phyloP scores from a whole-genome alignment of 2,113 vertebrate genomes.

The Pseudorhombus dupliciocellatus region DNA sequence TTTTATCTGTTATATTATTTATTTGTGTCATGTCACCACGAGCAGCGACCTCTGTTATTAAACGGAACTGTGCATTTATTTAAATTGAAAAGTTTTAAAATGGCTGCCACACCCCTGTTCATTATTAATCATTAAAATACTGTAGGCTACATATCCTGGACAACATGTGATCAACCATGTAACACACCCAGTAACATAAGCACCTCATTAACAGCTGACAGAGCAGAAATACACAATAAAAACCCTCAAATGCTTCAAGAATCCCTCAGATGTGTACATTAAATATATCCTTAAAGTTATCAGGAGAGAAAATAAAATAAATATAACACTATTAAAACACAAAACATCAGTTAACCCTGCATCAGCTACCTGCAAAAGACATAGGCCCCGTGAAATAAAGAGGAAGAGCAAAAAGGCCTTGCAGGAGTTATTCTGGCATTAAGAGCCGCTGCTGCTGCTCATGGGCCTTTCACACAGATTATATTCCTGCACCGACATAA shows the following conservation, averaged over 20 bases:
- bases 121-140: background rate
- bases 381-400: slow-evolving; percentile 1
- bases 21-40: background rate
- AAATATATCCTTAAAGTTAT: too few species aligned
- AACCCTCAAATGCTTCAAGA: background rate
- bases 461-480: background rate
- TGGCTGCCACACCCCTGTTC: background rate
- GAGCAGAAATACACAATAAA: background rate
- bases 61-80: background rate
- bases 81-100: background rate
- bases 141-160: too few species aligned
- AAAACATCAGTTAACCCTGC: too few species aligned
- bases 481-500: background rate
- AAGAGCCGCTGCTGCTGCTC: too few species aligned
- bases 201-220: background rate
- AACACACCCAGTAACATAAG: background rate
- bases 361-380: too few species aligned
- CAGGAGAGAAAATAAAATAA: too few species aligned
- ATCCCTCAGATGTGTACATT: background rate
- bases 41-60: background rate
- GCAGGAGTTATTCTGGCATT: background rate
- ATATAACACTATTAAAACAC: too few species aligned
- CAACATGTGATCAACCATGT: background rate
- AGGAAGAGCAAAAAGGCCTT: background rate
- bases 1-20: background rate